These are phyloP conservation scores for Cotesia vestalis DNA, from an alignment of 1,140 invertebrate genomes.

Conservation along the genomic window DNA sequence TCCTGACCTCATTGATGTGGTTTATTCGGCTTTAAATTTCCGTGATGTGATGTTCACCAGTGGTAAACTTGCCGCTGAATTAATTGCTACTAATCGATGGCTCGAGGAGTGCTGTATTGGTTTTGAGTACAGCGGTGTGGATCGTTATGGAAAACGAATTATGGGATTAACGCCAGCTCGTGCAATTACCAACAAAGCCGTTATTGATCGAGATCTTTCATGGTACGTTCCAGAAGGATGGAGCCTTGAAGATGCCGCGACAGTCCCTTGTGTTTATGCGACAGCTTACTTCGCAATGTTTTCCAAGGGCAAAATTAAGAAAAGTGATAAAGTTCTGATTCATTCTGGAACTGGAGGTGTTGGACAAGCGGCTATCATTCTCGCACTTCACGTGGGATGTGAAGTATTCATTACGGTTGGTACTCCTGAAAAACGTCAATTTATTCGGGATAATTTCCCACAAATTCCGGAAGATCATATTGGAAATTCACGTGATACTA, in stretches of 20 bases:
- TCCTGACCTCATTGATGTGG: constrained; percentile 65
- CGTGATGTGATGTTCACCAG: constrained; percentile 82
- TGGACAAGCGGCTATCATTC: constrained; percentile 80
- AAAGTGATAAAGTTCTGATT: constrained; percentile 75
- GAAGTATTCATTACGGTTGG: constrained; percentile 78
- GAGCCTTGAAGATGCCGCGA: constrained; percentile 87
- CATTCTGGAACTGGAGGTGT: constrained; percentile 81
- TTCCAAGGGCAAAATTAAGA: constrained; percentile 66
- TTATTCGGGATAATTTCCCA: constrained; percentile 74
- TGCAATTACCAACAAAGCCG: constrained; percentile 70
- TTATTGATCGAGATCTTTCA: constrained; percentile 70
- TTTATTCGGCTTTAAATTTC: constrained; percentile 79
- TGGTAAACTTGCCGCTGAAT: constrained; percentile 75
- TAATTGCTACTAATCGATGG: constrained; percentile 67
- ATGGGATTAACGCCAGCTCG: constrained; percentile 74
- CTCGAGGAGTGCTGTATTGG: constrained; percentile 75
- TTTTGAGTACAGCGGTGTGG: constrained; percentile 76
- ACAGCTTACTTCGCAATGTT: constrained; percentile 86
- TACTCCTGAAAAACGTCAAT: constrained; percentile 75
- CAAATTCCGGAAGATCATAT: constrained; percentile 74
- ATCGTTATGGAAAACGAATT: constrained; percentile 68
- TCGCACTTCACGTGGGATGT: constrained; percentile 73
- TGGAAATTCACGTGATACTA: constrained; percentile 75
- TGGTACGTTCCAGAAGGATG: constrained; percentile 86
- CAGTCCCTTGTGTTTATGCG: constrained; percentile 85